These are phyloP conservation scores for Rutilus rutilus DNA, from an alignment of 2,113 vertebrate genomes.

Conservation along the genomic window DNA sequence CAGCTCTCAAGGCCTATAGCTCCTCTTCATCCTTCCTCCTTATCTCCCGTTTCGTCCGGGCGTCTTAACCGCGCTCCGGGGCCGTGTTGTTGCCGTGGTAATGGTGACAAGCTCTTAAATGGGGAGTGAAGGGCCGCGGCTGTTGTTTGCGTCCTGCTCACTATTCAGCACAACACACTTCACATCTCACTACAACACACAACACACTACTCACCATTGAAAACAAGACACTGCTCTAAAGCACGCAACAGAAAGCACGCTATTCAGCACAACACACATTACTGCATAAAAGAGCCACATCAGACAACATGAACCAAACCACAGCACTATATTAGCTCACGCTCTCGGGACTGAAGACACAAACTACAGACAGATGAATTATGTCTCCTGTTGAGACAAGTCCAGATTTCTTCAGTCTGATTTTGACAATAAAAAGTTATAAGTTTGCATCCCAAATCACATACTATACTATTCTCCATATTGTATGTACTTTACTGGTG, in stretches of 20 bases:
- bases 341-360: not conserved
- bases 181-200: slow-evolving; percentile 38
- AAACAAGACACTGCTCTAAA: slow-evolving; percentile 36
- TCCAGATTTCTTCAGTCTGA: not conserved
- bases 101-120: slow-evolving; percentile 24
- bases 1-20: slow-evolving; percentile 18
- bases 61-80: slow-evolving; percentile 2
- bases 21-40: slow-evolving; percentile 27
- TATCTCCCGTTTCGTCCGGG: slow-evolving; percentile 35
- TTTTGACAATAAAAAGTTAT: not conserved
- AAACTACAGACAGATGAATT: not conserved
- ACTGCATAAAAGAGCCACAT: slow-evolving; percentile 44
- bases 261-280: slow-evolving; percentile 44
- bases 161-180: slow-evolving; percentile 49
- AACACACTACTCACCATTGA: slow-evolving; percentile 38
- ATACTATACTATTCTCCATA: not conserved
- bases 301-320: not conserved
- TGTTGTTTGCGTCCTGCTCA: slow-evolving; percentile 56
- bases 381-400: slow-evolving; percentile 11
- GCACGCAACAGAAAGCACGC: slow-evolving; percentile 4
- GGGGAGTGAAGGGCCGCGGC: slow-evolving; percentile 37
- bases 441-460: not conserved
- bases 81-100: slow-evolving; percentile 40
- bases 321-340: not conserved
- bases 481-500: not conserved